A percentile compares a stretch with the other conserved stretches of the same genome.
Evolutionary conservation across 2,888 invertebrate species (phyloP).

Genomic region (Hemithea aestivaria): DNA sequence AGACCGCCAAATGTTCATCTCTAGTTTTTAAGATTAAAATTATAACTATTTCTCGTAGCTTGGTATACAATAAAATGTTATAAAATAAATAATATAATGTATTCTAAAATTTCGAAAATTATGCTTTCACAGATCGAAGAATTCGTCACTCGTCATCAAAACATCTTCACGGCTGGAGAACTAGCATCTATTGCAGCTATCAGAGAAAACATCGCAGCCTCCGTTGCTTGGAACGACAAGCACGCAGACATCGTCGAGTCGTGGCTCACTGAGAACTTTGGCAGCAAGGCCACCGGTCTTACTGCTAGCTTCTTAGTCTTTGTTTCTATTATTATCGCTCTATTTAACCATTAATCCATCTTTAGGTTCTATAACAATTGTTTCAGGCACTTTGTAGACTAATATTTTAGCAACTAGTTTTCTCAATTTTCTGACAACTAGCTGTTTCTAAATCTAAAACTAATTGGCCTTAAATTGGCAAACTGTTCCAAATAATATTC

Average conservation of each 20-base stretch:
- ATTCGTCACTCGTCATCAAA: conserved; percentile 39
- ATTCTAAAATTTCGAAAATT: too few relatives aligned
- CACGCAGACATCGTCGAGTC: conserved; percentile 44
- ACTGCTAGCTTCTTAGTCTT: conserved; percentile 47
- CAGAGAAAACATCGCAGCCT: conserved; percentile 59
- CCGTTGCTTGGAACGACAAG: conserved; percentile 53
- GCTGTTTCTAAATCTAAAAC: too few relatives aligned
- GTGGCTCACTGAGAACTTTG: conserved; percentile 51
- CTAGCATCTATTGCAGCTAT: conserved; percentile 51
- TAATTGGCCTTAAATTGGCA: too few relatives aligned
- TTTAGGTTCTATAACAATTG: not conserved
- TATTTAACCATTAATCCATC: conserved; percentile 35
- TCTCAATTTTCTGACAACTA: too few relatives aligned
- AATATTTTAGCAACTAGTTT: too few relatives aligned
- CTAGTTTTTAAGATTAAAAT: too few relatives aligned
- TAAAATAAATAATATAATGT: too few relatives aligned
- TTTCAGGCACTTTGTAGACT: too few relatives aligned
- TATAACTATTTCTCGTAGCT: too few relatives aligned
- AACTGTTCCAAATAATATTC: too few relatives aligned
- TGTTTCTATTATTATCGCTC: conserved; percentile 40
- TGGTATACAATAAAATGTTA: too few relatives aligned
- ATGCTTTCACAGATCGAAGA: conserved; percentile 53
- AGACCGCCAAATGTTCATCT: too few relatives aligned
- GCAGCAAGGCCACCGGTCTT: conserved; percentile 38
- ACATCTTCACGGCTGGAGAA: conserved; percentile 59